phyloP scores from a whole-genome alignment of 2,797 vertebrate genomes.

The Neoniphon sammara region DNA sequence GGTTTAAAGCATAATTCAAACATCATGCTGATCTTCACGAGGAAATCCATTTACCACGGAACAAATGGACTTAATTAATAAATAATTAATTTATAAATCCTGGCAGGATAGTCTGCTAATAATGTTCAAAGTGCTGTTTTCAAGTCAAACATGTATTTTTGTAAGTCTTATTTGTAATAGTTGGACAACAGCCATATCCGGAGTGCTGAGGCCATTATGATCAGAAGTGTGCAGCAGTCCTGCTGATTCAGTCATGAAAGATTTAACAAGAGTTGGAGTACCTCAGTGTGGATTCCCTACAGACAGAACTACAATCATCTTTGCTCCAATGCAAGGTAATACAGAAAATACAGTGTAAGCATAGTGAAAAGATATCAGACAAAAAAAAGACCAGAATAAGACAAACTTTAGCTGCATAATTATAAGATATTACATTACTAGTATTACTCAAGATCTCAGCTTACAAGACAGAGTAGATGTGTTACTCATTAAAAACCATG shows the following conservation, averaged over 20 bases:
- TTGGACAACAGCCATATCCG: background rate
- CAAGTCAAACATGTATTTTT: conserved; percentile 19
- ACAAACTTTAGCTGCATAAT: background rate
- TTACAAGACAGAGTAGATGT: background rate
- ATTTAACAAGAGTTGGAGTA: conserved; percentile 12
- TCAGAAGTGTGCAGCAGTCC: background rate
- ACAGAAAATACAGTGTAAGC: background rate
- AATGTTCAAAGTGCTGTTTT: conserved; percentile 16
- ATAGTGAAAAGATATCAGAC: background rate
- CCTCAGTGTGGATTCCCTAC: conserved; percentile 7
- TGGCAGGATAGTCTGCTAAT: background rate
- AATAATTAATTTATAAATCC: no score
- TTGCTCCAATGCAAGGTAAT: background rate
- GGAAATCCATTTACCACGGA: background rate
- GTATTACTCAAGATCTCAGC: background rate
- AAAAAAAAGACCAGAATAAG: no score
- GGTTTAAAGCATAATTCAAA: background rate
- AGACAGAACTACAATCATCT: background rate
- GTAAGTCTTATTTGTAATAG: background rate
- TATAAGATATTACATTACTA: background rate
- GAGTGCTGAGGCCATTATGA: conserved; percentile 2
- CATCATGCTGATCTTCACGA: background rate
- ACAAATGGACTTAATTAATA: conserved; percentile 11
- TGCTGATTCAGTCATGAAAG: conserved; percentile 9
- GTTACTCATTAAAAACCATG: background rate